Conservation (phyloP, 2,797 vertebrate species). For the Pipistrellus nathusii region DNA sequence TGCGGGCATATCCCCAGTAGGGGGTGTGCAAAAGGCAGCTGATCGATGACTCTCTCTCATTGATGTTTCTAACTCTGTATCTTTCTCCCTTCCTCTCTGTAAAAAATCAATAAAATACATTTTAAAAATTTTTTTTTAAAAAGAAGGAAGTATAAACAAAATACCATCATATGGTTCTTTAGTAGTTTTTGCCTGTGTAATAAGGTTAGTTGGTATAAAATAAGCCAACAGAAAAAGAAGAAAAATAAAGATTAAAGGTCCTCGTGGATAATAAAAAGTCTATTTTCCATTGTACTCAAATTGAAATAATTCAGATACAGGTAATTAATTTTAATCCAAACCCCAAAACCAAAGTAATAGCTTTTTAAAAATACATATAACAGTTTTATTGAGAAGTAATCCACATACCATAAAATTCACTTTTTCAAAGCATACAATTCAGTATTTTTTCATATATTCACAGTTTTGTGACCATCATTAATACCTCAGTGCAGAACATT, state of each 20-base stretch:
- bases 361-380: constrained; percentile 4
- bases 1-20: no score
- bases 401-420: constrained; percentile 35
- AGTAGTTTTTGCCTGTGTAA: constrained; percentile 82
- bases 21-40: no score
- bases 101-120: no score
- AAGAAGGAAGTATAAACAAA: constrained; percentile 85
- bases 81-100: no score
- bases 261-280: constrained; percentile 10
- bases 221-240: background rate
- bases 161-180: constrained; percentile 83
- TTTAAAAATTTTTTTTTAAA: no score
- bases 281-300: constrained; percentile 73
- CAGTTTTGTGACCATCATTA: background rate
- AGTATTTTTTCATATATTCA: background rate
- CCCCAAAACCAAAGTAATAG: constrained; percentile 39
- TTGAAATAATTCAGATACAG: constrained; percentile 78
- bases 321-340: constrained; percentile 71
- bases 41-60: no score
- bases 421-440: background rate
- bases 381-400: constrained; percentile 42
- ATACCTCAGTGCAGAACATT: constrained; percentile 12
- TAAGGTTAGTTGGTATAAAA: constrained; percentile 73
- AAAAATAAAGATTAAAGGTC: constrained; percentile 37
- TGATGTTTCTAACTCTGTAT: no score